These are phyloP conservation scores for Colletes gigas DNA, from an alignment of 1,140 invertebrate species.

Conservation along the genomic window DNA sequence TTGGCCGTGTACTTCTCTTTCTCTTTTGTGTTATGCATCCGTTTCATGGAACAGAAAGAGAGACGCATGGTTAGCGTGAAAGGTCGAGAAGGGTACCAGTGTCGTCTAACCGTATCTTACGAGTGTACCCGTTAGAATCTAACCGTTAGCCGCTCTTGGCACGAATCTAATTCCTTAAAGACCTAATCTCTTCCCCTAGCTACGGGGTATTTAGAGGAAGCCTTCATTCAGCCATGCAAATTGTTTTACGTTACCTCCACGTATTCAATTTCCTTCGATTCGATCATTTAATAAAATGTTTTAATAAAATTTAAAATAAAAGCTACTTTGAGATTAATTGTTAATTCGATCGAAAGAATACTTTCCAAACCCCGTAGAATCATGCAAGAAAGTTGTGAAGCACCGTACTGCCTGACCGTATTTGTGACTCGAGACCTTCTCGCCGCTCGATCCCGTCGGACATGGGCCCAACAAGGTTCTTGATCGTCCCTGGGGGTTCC, in stretches of 20 bases:
- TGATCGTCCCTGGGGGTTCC: conserved; percentile 55
- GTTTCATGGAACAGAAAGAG: conserved; percentile 1
- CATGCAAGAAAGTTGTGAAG: too few relatives aligned
- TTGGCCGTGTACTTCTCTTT: conserved; percentile 14
- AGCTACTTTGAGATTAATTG: too few relatives aligned
- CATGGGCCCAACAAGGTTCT: conserved; percentile 40
- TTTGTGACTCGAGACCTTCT: background rate
- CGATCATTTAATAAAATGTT: too few relatives aligned
- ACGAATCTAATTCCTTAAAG: background rate
- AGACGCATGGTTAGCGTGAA: conserved; percentile 11
- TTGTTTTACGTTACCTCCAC: too few relatives aligned
- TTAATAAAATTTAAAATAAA: too few relatives aligned
- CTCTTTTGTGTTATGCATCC: conserved; percentile 2
- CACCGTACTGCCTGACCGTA: background rate
- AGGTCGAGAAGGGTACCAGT: conserved; percentile 46
- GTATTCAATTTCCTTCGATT: too few relatives aligned
- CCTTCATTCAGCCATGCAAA: too few relatives aligned
- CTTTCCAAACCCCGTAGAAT: too few relatives aligned
- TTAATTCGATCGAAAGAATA: too few relatives aligned
- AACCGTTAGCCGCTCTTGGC: background rate
- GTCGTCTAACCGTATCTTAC: conserved; percentile 41
- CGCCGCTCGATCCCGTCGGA: background rate
- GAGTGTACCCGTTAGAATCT: conserved; percentile 14
- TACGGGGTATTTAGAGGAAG: too few relatives aligned
- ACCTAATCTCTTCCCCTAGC: background rate